Percentiles rank a stretch among this genome's conserved stretches.
These are phyloP conservation scores for Lasaia peninsularis DNA, from an alignment of 1,140 invertebrate species.

Conservation along the genomic window DNA sequence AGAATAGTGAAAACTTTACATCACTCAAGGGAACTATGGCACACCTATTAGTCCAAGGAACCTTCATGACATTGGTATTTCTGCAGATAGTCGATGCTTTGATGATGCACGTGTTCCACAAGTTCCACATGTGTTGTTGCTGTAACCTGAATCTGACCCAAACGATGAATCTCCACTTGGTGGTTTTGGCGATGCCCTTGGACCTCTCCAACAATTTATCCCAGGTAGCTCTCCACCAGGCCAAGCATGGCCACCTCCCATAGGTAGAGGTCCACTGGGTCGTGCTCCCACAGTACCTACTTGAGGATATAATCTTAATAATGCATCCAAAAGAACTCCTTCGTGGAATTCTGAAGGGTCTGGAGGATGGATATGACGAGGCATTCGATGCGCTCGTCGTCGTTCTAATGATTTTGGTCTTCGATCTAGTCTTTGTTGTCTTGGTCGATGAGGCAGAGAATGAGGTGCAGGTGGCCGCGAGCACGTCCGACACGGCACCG, in stretches of 20 bases:
- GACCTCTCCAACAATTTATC: constrained; percentile 66
- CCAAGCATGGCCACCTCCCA: constrained; percentile 57
- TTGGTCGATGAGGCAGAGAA: constrained; percentile 60
- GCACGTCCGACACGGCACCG: constrained; percentile 63
- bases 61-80: constrained; percentile 48
- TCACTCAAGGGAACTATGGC: constrained; percentile 36
- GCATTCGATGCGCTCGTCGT: constrained; percentile 57
- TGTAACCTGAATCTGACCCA: constrained; percentile 78
- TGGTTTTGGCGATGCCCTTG: constrained; percentile 63
- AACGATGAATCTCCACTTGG: constrained; percentile 75
- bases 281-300: constrained; percentile 71
- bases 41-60: constrained; percentile 27
- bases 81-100: constrained; percentile 53
- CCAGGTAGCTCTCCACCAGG: constrained; percentile 64
- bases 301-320: constrained; percentile 80
- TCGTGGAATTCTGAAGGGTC: constrained; percentile 76
- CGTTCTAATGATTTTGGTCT: constrained; percentile 63
- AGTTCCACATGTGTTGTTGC: constrained; percentile 79
- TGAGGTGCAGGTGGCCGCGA: constrained; percentile 53
- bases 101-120: constrained; percentile 74
- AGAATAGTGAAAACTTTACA: constrained; percentile 18
- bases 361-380: constrained; percentile 59
- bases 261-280: constrained; percentile 51
- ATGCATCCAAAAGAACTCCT: constrained; percentile 76
- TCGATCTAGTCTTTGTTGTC: constrained; percentile 60